phyloP scores from a whole-genome alignment of 2,113 vertebrate species.

The Parotia lawesii region DNA sequence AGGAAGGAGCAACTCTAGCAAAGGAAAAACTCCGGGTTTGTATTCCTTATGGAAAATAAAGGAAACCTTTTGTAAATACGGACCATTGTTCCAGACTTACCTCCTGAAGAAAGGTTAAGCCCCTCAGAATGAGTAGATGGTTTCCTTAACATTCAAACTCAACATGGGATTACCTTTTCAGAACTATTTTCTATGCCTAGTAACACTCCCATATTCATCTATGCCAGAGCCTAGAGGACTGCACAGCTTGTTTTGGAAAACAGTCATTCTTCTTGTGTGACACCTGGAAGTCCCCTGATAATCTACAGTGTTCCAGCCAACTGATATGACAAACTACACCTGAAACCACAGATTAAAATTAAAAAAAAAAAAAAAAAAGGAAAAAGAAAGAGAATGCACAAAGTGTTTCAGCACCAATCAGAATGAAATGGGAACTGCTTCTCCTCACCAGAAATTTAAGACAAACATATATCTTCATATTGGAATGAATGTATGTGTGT shows the following conservation, averaged over 20 bases:
- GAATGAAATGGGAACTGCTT: background rate
- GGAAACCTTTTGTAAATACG: constrained; percentile 44
- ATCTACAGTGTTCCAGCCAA: background rate
- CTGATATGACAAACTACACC: constrained; percentile 36
- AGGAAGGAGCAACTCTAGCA: background rate
- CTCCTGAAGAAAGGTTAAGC: constrained; percentile 54
- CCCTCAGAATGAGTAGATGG: constrained; percentile 28
- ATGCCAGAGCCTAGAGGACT: constrained; percentile 30
- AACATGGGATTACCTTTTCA: constrained; percentile 47
- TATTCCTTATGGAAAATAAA: constrained; percentile 48
- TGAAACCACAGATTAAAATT: constrained; percentile 10
- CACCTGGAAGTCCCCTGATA: constrained; percentile 42
- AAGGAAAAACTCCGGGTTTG: background rate
- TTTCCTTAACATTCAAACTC: constrained; percentile 40
- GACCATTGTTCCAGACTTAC: constrained; percentile 32
- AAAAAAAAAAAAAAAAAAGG: background rate
- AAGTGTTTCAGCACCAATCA: background rate
- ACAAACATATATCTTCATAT: background rate
- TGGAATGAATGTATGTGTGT: background rate
- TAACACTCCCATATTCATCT: constrained; percentile 27
- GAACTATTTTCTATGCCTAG: constrained; percentile 24
- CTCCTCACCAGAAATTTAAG: background rate
- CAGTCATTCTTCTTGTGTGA: constrained; percentile 53
- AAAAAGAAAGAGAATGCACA: background rate
- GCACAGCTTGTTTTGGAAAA: constrained; percentile 54